phyloP scores from a whole-genome alignment of 2,888 invertebrate species.

The Chelonus formosanus region DNA sequence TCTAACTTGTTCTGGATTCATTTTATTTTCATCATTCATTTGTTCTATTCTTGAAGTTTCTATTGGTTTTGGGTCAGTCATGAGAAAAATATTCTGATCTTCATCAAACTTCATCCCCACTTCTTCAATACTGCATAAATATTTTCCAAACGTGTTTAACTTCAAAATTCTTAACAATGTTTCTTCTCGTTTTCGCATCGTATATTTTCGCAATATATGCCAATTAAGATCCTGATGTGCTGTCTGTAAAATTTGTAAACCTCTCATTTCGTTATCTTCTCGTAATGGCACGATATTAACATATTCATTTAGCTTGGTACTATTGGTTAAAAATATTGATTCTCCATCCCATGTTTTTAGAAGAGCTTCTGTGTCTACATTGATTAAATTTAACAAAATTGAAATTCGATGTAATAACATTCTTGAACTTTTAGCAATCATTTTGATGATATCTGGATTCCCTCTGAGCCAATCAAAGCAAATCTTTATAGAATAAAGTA shows the following conservation, averaged over 20 bases:
- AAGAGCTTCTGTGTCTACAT: constrained; percentile 69
- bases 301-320: constrained; percentile 69
- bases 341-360: constrained; percentile 49
- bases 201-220: constrained; percentile 70
- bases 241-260: constrained; percentile 74
- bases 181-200: constrained; percentile 73
- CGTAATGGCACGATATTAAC: constrained; percentile 75
- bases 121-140: constrained; percentile 72
- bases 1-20: constrained; percentile 56
- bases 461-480: constrained; percentile 86
- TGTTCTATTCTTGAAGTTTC: constrained; percentile 31
- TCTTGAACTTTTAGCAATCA: constrained; percentile 81
- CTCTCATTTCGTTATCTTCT: constrained; percentile 80
- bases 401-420: constrained; percentile 83
- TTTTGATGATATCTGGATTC: constrained; percentile 80
- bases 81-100: constrained; percentile 55
- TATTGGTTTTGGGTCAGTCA: constrained; percentile 37
- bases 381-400: constrained; percentile 81
- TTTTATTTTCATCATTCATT: constrained; percentile 35
- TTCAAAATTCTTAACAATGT: constrained; percentile 79
- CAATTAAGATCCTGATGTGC: constrained; percentile 78
- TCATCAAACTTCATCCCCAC: constrained; percentile 75
- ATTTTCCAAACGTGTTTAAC: constrained; percentile 82
- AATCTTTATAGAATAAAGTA: constrained; percentile 72
- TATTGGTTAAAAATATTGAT: constrained; percentile 47